phyloP scores from a whole-genome alignment of 2,888 invertebrate genomes.

The Eilema caniola region DNA sequence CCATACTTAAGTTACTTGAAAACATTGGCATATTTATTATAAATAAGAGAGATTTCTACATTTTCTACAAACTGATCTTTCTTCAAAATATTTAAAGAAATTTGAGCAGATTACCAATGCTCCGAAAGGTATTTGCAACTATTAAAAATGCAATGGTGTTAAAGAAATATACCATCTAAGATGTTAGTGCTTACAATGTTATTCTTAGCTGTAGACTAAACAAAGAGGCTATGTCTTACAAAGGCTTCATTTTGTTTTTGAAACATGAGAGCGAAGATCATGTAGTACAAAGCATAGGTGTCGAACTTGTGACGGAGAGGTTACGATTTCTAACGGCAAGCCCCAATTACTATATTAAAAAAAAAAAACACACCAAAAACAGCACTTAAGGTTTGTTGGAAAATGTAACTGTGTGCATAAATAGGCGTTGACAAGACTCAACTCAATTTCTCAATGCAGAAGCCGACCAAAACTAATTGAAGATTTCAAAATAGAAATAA shows the following conservation, averaged over 20 bases:
- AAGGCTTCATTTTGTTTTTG: constrained; percentile 9
- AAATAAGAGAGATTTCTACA: constrained; percentile 1
- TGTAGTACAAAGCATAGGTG: too few species aligned
- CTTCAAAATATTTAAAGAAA: constrained; percentile 19
- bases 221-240: constrained; percentile 19
- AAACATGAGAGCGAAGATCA: neutral
- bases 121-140: constrained; percentile 6
- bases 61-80: constrained; percentile 6
- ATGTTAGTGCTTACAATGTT: constrained; percentile 2
- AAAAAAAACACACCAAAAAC: too few species aligned
- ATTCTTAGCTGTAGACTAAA: constrained; percentile 42
- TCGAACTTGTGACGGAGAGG: too few species aligned
- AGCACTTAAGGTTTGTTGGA: too few species aligned
- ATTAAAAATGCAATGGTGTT: constrained; percentile 22
- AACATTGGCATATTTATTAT: constrained; percentile 10
- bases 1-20: constrained; percentile 17
- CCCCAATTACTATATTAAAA: too few species aligned
- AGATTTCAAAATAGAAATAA: constrained; percentile 6
- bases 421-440: too few species aligned
- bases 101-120: neutral
- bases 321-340: too few species aligned
- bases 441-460: neutral
- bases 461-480: constrained; percentile 14
- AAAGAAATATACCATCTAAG: constrained; percentile 28
- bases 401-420: too few species aligned